Conservation (phyloP, 2,797 vertebrate species). For the Fistularia commersonii region DNA sequence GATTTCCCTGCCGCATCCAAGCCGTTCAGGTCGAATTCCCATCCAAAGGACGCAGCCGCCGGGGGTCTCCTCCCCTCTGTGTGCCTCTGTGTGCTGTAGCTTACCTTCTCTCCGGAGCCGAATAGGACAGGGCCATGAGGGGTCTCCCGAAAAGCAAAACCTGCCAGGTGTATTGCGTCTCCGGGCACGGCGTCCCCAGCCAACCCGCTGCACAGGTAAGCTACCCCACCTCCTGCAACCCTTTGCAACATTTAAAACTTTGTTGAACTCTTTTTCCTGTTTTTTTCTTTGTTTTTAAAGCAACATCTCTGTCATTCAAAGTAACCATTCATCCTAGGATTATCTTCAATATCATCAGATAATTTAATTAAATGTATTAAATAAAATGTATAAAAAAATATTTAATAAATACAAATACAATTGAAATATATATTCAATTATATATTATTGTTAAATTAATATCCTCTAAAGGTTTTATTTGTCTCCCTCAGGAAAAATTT, state of each 20-base stretch:
- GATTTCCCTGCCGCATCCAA: constrained; percentile 58
- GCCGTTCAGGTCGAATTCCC: neutral
- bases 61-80: constrained; percentile 62
- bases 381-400: no score
- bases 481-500: no score
- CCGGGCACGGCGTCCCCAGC: constrained; percentile 56
- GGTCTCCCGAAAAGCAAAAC: constrained; percentile 73
- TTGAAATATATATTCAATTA: no score
- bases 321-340: no score
- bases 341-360: no score
- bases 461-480: no score
- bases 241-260: neutral
- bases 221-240: neutral
- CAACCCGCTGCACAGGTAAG: constrained; percentile 72
- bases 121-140: constrained; percentile 77
- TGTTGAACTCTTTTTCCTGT: no score
- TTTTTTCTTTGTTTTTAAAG: no score
- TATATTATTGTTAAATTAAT: no score
- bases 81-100: constrained; percentile 70
- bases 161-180: constrained; percentile 80
- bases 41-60: constrained; percentile 48
- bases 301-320: no score
- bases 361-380: no score
- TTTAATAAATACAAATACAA: no score
- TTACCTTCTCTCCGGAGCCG: constrained; percentile 66